Conservation (phyloP, 2,113 vertebrate species). For the Cyphomyrus discorhynchus region DNA sequence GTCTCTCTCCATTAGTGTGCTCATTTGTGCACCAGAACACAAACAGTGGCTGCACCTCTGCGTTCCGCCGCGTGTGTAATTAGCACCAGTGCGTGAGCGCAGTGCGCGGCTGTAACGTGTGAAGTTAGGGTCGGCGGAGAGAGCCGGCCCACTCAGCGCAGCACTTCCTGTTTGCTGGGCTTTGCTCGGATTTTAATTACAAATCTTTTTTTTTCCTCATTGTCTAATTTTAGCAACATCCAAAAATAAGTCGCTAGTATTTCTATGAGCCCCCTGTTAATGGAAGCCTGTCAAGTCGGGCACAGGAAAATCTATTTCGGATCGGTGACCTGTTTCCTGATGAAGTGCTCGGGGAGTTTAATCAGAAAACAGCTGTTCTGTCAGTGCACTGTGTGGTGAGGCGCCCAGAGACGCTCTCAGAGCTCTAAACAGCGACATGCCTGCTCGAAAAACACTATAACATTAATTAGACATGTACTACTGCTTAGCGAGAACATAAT, state of each 20-base stretch:
- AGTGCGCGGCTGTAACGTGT: not conserved
- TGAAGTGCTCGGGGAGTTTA: not conserved
- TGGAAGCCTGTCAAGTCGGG: conserved; percentile 6
- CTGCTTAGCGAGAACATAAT: not conserved
- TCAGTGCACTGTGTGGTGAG: not conserved
- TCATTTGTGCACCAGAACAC: not conserved
- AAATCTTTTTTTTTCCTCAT: not conserved
- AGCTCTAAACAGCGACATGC: not conserved
- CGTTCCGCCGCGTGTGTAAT: not conserved
- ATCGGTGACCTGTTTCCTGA: not conserved
- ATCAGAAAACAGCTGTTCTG: not conserved
- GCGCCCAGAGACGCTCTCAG: not conserved
- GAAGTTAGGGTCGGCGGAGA: not conserved
- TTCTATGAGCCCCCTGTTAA: not conserved
- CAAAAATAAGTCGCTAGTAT: conserved; percentile 11
- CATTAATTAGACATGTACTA: not conserved
- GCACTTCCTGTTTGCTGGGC: not conserved
- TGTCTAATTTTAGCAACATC: not conserved
- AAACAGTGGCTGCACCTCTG: not conserved
- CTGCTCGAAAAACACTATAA: not conserved
- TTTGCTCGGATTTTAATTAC: not conserved
- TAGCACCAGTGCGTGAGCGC: not conserved
- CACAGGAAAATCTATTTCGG: not conserved
- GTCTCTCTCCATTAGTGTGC: not conserved
- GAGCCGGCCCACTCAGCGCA: not conserved